Base-by-base conservation (phyloP, 2,113 vertebrate species). In the Delphinus delphis region DNA sequence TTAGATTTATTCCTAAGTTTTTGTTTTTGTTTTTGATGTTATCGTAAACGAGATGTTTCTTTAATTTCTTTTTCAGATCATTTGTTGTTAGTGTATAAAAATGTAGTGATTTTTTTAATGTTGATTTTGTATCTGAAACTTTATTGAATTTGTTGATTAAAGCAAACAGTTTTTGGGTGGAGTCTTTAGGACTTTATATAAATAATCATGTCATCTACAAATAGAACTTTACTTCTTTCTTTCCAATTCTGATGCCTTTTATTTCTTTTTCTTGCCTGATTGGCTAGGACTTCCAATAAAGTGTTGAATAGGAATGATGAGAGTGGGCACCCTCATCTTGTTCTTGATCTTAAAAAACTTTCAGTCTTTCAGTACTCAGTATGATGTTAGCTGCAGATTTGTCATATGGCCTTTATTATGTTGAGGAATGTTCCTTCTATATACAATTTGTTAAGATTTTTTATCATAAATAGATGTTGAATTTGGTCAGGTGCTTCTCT, bases 361-460 rank as follows among this genome's bases (percentile, higher is more conserved):
- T 26, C 12, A 23, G 5, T 79, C 76, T 79, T 80, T 58, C 77
- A 26, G 21, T 53, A 58, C 25, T 80, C 20, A 58, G 13, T 80
- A 26, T 58, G 77, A 58, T 80, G n/a, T 58, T 58, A 80, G n/a
- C n/a, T 26, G 23, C 23, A 36, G 21, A 58, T 14, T 5, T 80
- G 33, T 80, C 55, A 58, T 80, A 58, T 17, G 77, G 77, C 21
- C 77, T 80, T 9, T 80, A 9, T 58, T 80, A 58, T 58, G n/a
- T 38, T 80, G 53, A 60, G 15, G n/a, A 81, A 38, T 28, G 4
- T 81, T 81, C 23, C 53, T 58, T 38, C 13, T 58, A 3, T 36
- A 28, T 18, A 60, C 0, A 2, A 11, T 38, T 81, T 81, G 23
- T 38, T 81, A 55, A 58, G 6, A 6, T 17, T 60, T 81, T 60